Percentiles rank a stretch among this genome's conserved stretches.
phyloP scores from a whole-genome alignment of 2,888 invertebrate genomes.

The Nebria brevicollis region DNA sequence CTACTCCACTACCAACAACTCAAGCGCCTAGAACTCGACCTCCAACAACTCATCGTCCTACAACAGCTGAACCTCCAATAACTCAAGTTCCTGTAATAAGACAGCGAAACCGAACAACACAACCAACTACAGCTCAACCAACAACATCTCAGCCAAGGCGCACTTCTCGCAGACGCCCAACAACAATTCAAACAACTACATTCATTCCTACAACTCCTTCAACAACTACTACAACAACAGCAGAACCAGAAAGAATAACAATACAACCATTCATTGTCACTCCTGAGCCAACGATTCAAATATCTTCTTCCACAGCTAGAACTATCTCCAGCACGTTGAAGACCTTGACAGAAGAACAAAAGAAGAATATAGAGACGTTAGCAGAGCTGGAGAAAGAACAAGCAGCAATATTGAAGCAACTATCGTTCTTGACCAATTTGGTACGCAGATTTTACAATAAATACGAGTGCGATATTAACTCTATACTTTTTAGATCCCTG shows the following conservation, averaged over 20 bases:
- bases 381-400: conserved; percentile 60
- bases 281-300: conserved; percentile 28
- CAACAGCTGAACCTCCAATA: conserved; percentile 61
- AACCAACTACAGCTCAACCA: conserved; percentile 51
- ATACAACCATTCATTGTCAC: conserved; percentile 33
- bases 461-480: neutral
- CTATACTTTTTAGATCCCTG: conserved; percentile 35
- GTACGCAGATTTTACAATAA: conserved; percentile 50
- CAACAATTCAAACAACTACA: conserved; percentile 46
- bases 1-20: conserved; percentile 55
- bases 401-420: conserved; percentile 59
- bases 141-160: conserved; percentile 54
- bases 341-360: conserved; percentile 58
- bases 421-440: conserved; percentile 60
- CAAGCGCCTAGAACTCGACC: conserved; percentile 40
- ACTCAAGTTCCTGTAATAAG: conserved; percentile 53
- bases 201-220: conserved; percentile 46
- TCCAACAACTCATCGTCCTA: conserved; percentile 24
- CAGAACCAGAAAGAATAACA: conserved; percentile 53
- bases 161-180: conserved; percentile 18
- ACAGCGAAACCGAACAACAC: conserved; percentile 47
- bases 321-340: conserved; percentile 41
- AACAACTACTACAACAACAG: conserved; percentile 39
- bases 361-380: conserved; percentile 58
- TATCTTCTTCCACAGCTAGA: conserved; percentile 36